Evolutionary conservation across 2,797 vertebrate genomes (phyloP).

Genomic region (Anniella stebbinsi): DNA sequence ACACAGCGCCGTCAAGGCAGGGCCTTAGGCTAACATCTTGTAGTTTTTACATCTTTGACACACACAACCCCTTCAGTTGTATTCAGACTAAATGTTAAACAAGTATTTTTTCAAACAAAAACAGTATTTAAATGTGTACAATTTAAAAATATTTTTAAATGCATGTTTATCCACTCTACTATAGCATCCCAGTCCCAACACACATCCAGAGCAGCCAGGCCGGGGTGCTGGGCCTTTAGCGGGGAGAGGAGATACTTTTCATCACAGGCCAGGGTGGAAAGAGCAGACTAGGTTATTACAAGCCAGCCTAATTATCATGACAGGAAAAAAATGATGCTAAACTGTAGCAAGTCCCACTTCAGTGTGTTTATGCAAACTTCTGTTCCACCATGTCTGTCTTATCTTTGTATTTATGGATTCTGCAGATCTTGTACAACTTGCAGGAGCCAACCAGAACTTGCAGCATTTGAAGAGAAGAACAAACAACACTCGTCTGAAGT

Average conservation of each 20-base stretch:
- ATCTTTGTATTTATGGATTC: background rate
- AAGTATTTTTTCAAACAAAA: background rate
- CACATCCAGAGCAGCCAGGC: background rate
- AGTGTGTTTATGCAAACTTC: background rate
- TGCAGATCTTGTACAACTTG: background rate
- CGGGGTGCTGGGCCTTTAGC: background rate
- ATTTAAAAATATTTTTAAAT: background rate
- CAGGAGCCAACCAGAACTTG: background rate
- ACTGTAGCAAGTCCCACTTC: background rate
- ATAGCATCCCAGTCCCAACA: background rate
- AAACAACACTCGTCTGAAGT: background rate
- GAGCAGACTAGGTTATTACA: background rate
- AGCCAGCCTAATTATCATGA: background rate
- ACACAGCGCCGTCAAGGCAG: too few species aligned
- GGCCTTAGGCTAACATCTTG: too few species aligned
- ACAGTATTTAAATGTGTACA: background rate
- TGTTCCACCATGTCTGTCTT: background rate
- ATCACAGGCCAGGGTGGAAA: background rate
- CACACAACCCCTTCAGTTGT: background rate
- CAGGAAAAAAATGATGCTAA: background rate
- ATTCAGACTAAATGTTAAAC: background rate
- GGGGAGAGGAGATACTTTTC: background rate
- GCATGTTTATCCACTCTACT: background rate
- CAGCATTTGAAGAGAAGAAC: background rate
- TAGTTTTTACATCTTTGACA: too few species aligned